Base-by-base conservation (phyloP, 2,797 vertebrate species). In the Oreonectes daqikongensis region DNA sequence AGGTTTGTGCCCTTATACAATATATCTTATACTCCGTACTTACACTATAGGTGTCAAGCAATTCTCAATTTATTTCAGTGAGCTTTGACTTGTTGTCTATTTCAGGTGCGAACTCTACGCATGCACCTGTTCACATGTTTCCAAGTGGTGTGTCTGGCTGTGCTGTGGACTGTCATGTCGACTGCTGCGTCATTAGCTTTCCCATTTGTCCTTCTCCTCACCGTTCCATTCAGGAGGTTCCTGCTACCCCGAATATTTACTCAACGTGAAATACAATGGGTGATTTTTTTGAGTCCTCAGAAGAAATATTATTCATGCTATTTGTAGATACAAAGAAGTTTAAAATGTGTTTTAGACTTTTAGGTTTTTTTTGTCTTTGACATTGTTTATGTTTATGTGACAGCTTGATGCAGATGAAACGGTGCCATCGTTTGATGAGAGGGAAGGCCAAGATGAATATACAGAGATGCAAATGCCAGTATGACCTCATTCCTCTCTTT, bases 121-220 rank as follows among this genome's bases (percentile, higher is more conserved):
- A 98, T 98, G 96, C 96, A 98, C 83, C 90, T 98, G 57, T 98
- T 94, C 90, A 98, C 97, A 0, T 87, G 86, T 0, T 79, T 98
- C 83, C 94, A 98, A 92, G 86, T 97, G 82, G 90, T 89, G 1
- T 97, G 96, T 80, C 90, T 98, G 88, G 93, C 92, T 0, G 83
- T 95, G 59, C 93, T 98, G 48, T 98, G 97, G 96, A 93, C 94
- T 0, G 94, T 98, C 86, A 97, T 98, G 96, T 95, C 95, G 32
- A 96, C 95, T 0, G 90, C 92, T 0, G 96, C 95, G 6, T 95
- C 96, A 0, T 88, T 97, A 82, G 95, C 95, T 17, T 98, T 98
- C 81, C 96, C 96, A 72, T 96, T 97, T 80, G 88, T 98, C 89
- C 92, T 97, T 86, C 93, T 97, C 86, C 92, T 97, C 87, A 97